Base-by-base conservation (phyloP, 2,113 vertebrate genomes). In the Erythrocebus patas region DNA sequence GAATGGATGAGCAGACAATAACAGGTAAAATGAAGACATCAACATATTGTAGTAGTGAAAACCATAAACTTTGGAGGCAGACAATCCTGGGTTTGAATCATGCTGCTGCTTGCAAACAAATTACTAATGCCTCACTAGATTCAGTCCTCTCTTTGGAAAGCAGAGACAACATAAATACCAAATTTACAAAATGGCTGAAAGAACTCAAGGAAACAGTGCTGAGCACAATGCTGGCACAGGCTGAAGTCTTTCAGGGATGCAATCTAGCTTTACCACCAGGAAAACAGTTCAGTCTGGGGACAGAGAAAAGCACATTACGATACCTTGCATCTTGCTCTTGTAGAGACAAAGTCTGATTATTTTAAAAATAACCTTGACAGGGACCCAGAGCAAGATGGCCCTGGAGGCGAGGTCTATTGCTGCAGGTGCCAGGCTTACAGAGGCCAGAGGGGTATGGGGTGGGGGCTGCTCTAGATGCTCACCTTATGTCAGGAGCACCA, bases 371-470 rank as follows among this genome's bases (percentile, higher is more conserved):
- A 55, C 11, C 7, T 10, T 32, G 32, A 55, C 38, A 61, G 22
- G 12, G 20, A 20, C 32, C 45, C 57, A 16, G 2, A 48, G 43
- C 11, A 32, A 82, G 80, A 35, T 4, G 55, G 30, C 8, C 20
- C 1, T 1, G 0, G 43, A 64, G 6, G 18, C 20, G 0, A 18
- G 30, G 10, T 23, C 23, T 8, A 4, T 0, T 5, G 43, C 32
- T 32, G 3, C 48, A 35, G 59, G 12, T 8, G 2, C 2, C 32
- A 43, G 1, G 38, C 6, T 23, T 23, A 50, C 5, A 73, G 57
- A 43, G 73, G 43, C 17, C 16, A 14, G 40, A 20, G 8, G 48
- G 0, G 27, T 64, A 32, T 64, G 61, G 12, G 1, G 5, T 4
- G 22, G 7, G 23, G 5, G 66, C 40, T 35, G 20, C 6, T 50